Evolutionary conservation across 2,113 vertebrate species (phyloP), one percentile per base, ranked within the genome.

Genomic region (Chloropsis cyanopogon): DNA sequence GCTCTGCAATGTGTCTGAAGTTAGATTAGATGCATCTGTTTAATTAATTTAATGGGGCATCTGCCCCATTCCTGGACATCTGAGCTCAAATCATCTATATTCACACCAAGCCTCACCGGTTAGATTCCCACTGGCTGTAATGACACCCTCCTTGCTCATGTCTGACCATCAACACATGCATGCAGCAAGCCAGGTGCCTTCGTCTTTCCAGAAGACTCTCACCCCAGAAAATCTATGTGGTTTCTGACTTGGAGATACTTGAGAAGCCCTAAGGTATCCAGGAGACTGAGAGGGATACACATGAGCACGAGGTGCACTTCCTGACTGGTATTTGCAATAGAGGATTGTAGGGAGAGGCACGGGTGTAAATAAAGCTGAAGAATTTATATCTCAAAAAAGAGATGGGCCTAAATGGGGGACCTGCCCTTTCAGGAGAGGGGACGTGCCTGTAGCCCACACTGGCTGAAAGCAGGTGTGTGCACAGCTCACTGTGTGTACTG

Each of bases 251-350:
- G 31, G 17, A 16, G 20, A 7, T 22, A 9, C 35, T 63, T 71
- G 66, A 68, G 21, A 75, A 70, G 18, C 6, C 16, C 24, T 33
- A 5, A n/a, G 4, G 7, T 54, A 37, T 11, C 31, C 56, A 31
- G n/a, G 18, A 81, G 12, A 26, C 4, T 5, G 4, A 56, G 1
- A 39, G 5, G 4, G 10, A 2, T 7, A 5, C 3, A 2, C 44
- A 33, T 41, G 54, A 56, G 15, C 16, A 26, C 0, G 0, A 25
- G 15, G 18, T 0, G 0, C 13, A 26, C 12, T 61, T 63, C 47
- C n/a, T 33, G 26, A 22, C 14, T 20, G 31, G 2, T 49, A 12
- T 41, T 35, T 35, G 21, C 6, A 14, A 65, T 11, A 44, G 9
- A 61, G 14, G 17, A 14, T 7, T 59, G 6, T 4, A 69, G 24